These are phyloP conservation scores for Amphimedon queenslandica DNA, from an alignment of 37 sponge, comb jelly and placozoan genomes.

Conservation along the genomic window DNA sequence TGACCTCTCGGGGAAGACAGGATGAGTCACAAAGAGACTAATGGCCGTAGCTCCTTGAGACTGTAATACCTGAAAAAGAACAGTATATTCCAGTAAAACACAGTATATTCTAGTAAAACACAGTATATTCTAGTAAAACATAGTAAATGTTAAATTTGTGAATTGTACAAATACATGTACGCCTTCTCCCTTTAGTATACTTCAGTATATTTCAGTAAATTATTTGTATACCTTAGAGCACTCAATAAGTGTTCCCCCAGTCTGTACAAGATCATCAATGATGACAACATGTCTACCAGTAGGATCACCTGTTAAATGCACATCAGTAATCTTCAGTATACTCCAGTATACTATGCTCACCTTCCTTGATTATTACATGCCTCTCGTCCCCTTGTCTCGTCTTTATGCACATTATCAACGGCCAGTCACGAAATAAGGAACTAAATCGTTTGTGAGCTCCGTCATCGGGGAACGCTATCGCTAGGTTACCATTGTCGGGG, in stretches of 20 bases:
- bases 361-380: conserved; percentile 77
- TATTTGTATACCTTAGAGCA: conserved; percentile 70
- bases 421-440: conserved; percentile 34
- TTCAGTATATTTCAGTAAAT: neutral
- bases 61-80: conserved; percentile 49
- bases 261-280: conserved; percentile 89
- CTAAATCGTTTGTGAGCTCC: conserved; percentile 84
- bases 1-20: conserved; percentile 80
- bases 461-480: conserved; percentile 88
- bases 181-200: no score
- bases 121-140: no score
- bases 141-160: no score
- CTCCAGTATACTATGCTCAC: conserved; percentile 16
- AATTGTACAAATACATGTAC: no score
- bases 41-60: conserved; percentile 52
- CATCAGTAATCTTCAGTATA: neutral
- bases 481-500: conserved; percentile 30
- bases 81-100: neutral
- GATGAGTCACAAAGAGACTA: conserved; percentile 90
- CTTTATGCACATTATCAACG: conserved; percentile 76
- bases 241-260: conserved; percentile 85
- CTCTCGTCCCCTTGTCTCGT: conserved; percentile 72
- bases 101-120: neutral
- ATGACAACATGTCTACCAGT: conserved; percentile 72
- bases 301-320: conserved; percentile 53